Evolutionary conservation across 1,140 invertebrate species (phyloP), one percentile per base, ranked within the genome.

Genomic region (Micrasema longulum): DNA sequence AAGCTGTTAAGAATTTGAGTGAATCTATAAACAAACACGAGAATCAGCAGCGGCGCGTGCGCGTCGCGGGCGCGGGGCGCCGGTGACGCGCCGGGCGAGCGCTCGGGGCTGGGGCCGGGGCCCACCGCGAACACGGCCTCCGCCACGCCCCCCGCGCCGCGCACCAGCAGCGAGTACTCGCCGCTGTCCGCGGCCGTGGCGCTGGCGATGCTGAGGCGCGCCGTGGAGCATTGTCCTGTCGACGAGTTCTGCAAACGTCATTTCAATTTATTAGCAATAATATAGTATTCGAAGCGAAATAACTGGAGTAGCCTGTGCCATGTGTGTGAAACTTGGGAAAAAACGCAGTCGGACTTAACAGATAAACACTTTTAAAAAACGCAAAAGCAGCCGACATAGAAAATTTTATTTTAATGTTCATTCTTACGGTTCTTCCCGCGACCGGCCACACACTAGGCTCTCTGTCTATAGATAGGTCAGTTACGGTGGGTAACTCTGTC

Each of bases 91-190:
- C n/a, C n/a, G n/a, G n/a, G n/a, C n/a, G n/a, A n/a, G n/a, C n/a
- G n/a, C 18, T 16, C 20, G n/a, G 16, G 47, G 47, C 3, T 10
- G 47, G 0, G 7, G 0, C 12, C 11, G 26, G 26, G 26, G 22
- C 4, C n/a, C n/a, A 64, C 43, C 12, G 43, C 31, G 22, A 64
- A 1, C 22, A 71, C 57, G 10, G 35, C 69, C 35, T 71, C 69
- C 20, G 48, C 62, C 14, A 66, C 36, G 9, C 69, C 69, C 0
- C 22, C n/a, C 7, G 62, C 1, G n/a, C 36, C 16, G 12, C 69
- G 1, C 31, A 71, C 69, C 2, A 71, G 26, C 7, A 71, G 69
- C 3, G 69, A 53, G 38, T 66, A 71, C 36, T 71, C 69, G 0
- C 69, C 69, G 3, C 43, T 12, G 63, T 71, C 69, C 0, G 48